Evolutionary conservation across 2,888 invertebrate species (phyloP), one percentile per base, ranked within the genome.

Genomic region (Chloromyia formosa): DNA sequence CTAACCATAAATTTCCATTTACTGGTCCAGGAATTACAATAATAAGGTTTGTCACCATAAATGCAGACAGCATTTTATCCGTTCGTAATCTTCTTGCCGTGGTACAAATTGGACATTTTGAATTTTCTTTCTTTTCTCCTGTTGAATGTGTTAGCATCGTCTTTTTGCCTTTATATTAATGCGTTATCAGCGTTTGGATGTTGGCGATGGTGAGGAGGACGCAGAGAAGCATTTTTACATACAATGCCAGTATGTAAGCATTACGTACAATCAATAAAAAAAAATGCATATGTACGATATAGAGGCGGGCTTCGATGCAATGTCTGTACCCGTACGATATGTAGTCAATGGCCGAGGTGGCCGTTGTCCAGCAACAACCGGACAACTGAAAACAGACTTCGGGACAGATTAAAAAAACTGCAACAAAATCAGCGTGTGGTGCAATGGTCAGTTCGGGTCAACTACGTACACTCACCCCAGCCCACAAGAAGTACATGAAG

Each of bases 371-470:
- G 49, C 66, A 66, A 49, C 35, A 40, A 62, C 40, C 7, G 49
- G 49, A 49, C 27, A 71, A 58, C 20, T 58, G 35, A 58, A 53
- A 18, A 53, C 27, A 71, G 40, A 23, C 71, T 56, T 22, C 56
- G 58, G 58, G 71, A 71, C 54, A 35, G 54, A 69, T 23, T 16
- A 69, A 53, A 69, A 23, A 60, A 20, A 71, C 42, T 58, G 71
- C 71, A 71, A 71, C 71, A 71, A 54, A 42, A 58, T 42, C 58
- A 71, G 56, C 42, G 49, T 35, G 35, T 40, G 73, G 73, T 45
- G 73, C 60, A 73, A 73, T 73, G 73, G 73, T 61, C 73, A 73
- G 23, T 73, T 61, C 73, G 73, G 73, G 73, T 73, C 73, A 73
- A 61, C 73, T 61, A 73, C 73, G 73, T 73, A 61, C 73, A 73